These are phyloP conservation scores for Scleropages formosus DNA, from an alignment of 2,797 vertebrate genomes.

Conservation along the genomic window DNA sequence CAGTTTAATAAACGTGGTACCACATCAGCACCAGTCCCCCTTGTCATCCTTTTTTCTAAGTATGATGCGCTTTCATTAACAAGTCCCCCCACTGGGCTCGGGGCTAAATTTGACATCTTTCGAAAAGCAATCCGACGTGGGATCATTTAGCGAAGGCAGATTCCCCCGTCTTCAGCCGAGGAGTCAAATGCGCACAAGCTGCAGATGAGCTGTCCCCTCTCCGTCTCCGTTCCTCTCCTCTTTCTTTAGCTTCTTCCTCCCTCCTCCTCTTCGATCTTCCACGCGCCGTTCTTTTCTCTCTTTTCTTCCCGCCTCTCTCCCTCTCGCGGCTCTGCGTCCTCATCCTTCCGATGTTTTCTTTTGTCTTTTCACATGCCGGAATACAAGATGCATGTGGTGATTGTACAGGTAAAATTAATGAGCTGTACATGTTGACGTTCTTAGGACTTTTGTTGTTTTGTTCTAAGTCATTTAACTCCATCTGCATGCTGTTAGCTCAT, in stretches of 20 bases:
- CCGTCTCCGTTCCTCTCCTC: background rate
- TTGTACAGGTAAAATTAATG: conserved; percentile 13
- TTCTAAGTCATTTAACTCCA: too few relatives aligned
- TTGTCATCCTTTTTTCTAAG: conserved; percentile 5
- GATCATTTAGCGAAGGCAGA: background rate
- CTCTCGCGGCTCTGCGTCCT: background rate
- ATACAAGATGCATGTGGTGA: background rate
- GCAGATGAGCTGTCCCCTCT: background rate
- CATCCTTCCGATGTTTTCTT: background rate
- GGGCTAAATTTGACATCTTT: conserved; percentile 8
- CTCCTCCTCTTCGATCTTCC: background rate
- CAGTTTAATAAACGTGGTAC: background rate
- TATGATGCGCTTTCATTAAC: conserved; percentile 10
- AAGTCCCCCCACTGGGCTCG: conserved; percentile 13
- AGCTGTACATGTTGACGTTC: background rate
- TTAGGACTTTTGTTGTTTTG: too few relatives aligned
- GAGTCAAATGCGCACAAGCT: background rate
- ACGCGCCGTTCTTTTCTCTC: conserved; percentile 4
- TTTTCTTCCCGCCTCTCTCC: conserved; percentile 12
- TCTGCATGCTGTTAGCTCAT: too few relatives aligned
- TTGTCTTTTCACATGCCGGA: conserved; percentile 5
- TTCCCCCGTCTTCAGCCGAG: conserved; percentile 11
- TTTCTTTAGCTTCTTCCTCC: background rate
- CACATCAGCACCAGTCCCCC: background rate
- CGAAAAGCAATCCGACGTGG: conserved; percentile 21